Percentiles rank a stretch among this genome's conserved stretches.
Evolutionary conservation across 2,797 vertebrate genomes (phyloP).

Genomic region (Sebastolobus altivelis): DNA sequence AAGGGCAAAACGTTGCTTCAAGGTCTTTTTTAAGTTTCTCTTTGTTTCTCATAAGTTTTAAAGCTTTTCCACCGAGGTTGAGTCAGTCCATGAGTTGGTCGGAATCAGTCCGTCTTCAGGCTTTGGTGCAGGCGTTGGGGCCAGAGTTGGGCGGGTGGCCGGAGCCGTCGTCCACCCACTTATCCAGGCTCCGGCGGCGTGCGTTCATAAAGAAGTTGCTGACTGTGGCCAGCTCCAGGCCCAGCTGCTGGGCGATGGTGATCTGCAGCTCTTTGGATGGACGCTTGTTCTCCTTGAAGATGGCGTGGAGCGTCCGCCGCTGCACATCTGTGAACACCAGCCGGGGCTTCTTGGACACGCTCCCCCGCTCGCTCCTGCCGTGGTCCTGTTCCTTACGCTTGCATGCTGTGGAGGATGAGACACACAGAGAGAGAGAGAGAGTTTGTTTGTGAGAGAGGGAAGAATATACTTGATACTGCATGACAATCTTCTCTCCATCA

Average conservation of each 20-base stretch:
- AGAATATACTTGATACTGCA: background rate
- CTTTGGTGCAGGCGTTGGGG: conserved; percentile 98
- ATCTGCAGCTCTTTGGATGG: conserved; percentile 99
- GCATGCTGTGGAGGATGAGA: conserved; percentile 87
- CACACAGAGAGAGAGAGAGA: conserved; percentile 17
- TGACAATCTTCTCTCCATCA: background rate
- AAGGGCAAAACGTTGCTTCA: conserved; percentile 91
- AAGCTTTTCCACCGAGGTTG: conserved; percentile 99
- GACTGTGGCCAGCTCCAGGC: conserved; percentile 97
- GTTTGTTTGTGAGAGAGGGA: conserved; percentile 14
- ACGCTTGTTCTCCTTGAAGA: conserved; percentile 99
- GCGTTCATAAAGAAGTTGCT: conserved; percentile 99
- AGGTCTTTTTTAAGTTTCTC: conserved; percentile 87
- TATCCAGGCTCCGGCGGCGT: conserved; percentile 96
- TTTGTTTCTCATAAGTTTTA: conserved; percentile 89
- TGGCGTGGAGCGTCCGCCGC: conserved; percentile 98
- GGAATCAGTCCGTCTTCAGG: conserved; percentile 90
- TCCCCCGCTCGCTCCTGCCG: conserved; percentile 92
- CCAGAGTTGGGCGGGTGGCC: conserved; percentile 91
- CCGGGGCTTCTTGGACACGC: conserved; percentile 94
- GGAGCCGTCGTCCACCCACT: conserved; percentile 98
- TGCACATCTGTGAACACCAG: conserved; percentile 99
- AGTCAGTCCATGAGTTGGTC: conserved; percentile 88
- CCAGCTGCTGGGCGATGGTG: conserved; percentile 99
- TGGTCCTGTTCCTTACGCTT: conserved; percentile 99